Base-by-base conservation (phyloP, 2,797 vertebrate genomes). In the Diceros bicornis region DNA sequence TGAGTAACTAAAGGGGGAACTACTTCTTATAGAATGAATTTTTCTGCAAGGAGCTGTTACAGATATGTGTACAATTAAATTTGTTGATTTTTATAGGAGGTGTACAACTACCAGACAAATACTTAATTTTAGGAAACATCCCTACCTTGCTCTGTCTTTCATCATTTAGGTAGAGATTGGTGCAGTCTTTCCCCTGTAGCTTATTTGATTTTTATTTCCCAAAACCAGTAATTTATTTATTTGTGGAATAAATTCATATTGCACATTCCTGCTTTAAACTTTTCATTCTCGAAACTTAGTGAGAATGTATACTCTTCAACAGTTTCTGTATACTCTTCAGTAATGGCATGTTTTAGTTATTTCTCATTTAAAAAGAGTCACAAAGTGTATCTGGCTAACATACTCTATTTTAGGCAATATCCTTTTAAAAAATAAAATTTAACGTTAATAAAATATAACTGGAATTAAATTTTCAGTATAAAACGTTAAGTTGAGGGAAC, bases 171-270 rank as follows among this genome's bases (percentile, higher is more conserved):
- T 55, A 23, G 27, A 77, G 13, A 61, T 74, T 89, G 34, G 37
- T 85, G 1, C 13, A 52, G 34, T 47, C 50, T 72, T 94, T 79
- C 37, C 1, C 13, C 6, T 75, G 50, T 50, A 50, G 34, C 41
- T 83, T 86, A 37, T 55, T 88, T 89, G 41, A 59, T 72, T 91
- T 85, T 89, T 57, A 69, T 55, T 97, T 89, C 52, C 27, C 34
- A 68, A 71, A 74, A 37, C 25, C 25, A 75, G 14, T 82, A 17
- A 61, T 86, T 64, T 90, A 27, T 62, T 64, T 77, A n/a, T 41
- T 47, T 61, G 4, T 59, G 55, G 68, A 52, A 27, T 59, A 69
- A 52, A 90, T 37, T 75, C 21, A n/a, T 89, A 62, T 34, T 55
- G 32, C 77, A 69, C 86, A n/a, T 34, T 79, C 29, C 27, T 95